Base-by-base conservation (phyloP, 2,888 invertebrate genomes). In the Aphidius colemani region DNA sequence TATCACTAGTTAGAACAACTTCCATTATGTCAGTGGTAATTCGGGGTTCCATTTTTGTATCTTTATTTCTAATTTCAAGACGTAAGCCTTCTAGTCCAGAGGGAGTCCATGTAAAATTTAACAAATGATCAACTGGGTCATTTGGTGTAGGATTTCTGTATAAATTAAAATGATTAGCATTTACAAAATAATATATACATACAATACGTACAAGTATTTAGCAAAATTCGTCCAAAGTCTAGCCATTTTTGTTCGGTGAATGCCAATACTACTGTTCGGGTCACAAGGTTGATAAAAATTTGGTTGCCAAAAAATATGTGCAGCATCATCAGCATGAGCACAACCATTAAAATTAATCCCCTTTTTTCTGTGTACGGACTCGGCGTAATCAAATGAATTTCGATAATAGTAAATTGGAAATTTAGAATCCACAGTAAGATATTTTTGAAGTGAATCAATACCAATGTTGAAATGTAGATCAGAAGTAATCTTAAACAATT, bases 261-360 rank as follows among this genome's bases (percentile, higher is more conserved):
- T 41, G 65, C 66, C 44, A 71, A 64, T 3, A 64, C 67, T 4
- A 71, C 75, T 75, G 0, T 72, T 65, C 7, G 74, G 61, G 60
- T 74, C 67, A 0, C 70, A 63, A 0, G 75, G 64, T 7, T 68
- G 58, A 2, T 66, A 5, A 1, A 70, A 45, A 0, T 1, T 6
- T 18, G 65, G 55, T 75, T 45, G 82, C 69, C 85, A 85, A 30
- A 88, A 84, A 5, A 88, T 59, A 69, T 88, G 88, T 8, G 85
- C 86, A 1, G 87, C 78, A 1, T 89, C 89, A 68, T 89, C 89
- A 0, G 83, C 86, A 72, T 89, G 89, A 10, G 85, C 85, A 0
- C 86, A 55, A 53, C 55, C 55, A 13, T 44, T 7, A 8, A 55
- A 43, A 13, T 55, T 3, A 18, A 55, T 13, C 18, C 55, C 55